Conservation (phyloP, 1,140 invertebrate genomes). For the Euwallacea fornicatus region DNA sequence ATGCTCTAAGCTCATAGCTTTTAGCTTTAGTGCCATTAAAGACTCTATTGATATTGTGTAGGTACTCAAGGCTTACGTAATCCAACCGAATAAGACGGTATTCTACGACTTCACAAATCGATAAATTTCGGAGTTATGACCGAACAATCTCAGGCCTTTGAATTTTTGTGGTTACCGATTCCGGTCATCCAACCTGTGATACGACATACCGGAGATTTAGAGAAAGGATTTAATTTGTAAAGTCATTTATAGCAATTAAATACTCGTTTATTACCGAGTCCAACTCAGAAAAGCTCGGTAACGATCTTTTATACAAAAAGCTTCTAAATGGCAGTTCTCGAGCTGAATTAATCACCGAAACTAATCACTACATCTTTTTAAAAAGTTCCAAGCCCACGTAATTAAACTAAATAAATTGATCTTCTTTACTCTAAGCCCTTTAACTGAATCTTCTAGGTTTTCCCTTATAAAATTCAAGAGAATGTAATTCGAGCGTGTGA, state of each 20-base stretch:
- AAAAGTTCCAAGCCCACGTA: too few relatives aligned
- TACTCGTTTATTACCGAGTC: background rate
- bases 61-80: background rate
- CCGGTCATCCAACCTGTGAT: background rate
- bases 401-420: too few relatives aligned
- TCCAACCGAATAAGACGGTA: background rate
- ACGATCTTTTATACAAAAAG: background rate
- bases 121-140: conserved; percentile 15
- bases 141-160: conserved; percentile 4
- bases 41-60: too few relatives aligned
- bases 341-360: too few relatives aligned
- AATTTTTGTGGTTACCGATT: conserved; percentile 32
- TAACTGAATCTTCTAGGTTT: conserved; percentile 17
- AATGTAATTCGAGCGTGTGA: background rate
- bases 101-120: conserved; percentile 20
- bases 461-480: conserved; percentile 7
- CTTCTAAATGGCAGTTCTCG: background rate
- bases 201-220: background rate
- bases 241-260: conserved; percentile 2
- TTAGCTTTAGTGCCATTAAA: too few relatives aligned
- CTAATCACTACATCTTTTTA: too few relatives aligned
- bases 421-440: too few relatives aligned
- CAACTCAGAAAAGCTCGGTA: background rate
- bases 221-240: background rate
- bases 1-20: too few relatives aligned